Evolutionary conservation across 1,140 invertebrate genomes (phyloP).

Genomic region (Epicauta chinensis): DNA sequence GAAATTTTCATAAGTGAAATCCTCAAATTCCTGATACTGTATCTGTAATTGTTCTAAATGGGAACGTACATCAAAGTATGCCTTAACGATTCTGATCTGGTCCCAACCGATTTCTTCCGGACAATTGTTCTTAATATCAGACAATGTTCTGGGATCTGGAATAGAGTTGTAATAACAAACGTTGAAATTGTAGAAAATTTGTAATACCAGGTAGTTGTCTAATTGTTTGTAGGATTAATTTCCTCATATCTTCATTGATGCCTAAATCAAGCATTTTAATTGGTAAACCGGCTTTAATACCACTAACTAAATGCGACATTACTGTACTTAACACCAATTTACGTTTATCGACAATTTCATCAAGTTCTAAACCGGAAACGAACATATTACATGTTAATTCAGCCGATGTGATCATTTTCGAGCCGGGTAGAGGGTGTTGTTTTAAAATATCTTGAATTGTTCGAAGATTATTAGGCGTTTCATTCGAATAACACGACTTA

Average conservation of each 20-base stretch:
- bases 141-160: slow-evolving; percentile 4
- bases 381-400: slow-evolving; percentile 13
- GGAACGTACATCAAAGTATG: slow-evolving; percentile 25
- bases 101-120: slow-evolving; percentile 26
- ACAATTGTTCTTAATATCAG: slow-evolving; percentile 22
- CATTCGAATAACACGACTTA: background rate
- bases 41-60: slow-evolving; percentile 24
- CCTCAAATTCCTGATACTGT: slow-evolving; percentile 32
- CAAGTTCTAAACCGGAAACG: slow-evolving; percentile 13
- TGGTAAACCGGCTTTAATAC: slow-evolving; percentile 27
- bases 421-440: slow-evolving; percentile 20
- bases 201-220: background rate
- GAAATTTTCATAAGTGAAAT: slow-evolving; percentile 4
- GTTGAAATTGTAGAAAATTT: too few relatives aligned
- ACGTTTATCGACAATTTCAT: slow-evolving; percentile 22
- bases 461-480: background rate
- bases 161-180: too few relatives aligned
- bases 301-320: slow-evolving; percentile 21
- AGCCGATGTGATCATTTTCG: slow-evolving; percentile 4
- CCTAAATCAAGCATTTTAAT: slow-evolving; percentile 28
- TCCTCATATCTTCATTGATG: slow-evolving; percentile 13
- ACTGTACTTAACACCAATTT: slow-evolving; percentile 17
- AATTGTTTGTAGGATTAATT: slow-evolving; percentile 16
- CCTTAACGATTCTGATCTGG: slow-evolving; percentile 25
- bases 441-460: slow-evolving; percentile 22